Conservation (phyloP, 2,797 vertebrate genomes). For the Eulemur albifrons region DNA sequence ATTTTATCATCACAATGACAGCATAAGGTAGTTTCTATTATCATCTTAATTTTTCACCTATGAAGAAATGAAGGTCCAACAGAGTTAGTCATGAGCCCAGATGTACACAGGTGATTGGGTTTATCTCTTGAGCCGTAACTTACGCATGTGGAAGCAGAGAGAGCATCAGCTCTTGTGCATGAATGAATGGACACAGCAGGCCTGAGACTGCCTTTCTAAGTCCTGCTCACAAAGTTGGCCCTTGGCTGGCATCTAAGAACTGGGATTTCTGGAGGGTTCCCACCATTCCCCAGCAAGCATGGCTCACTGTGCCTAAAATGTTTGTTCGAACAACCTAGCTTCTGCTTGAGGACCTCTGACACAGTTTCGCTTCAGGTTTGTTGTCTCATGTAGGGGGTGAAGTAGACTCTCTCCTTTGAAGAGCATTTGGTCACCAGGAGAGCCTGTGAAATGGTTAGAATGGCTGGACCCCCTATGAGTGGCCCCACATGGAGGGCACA, state of each 20-base stretch:
- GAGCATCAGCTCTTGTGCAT: background rate
- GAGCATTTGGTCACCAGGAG: background rate
- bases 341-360: background rate
- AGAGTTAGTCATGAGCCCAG: background rate
- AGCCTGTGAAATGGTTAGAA: background rate
- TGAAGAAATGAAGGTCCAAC: background rate
- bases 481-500: fast-evolving
- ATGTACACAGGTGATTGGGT: background rate
- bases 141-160: background rate
- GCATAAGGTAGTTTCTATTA: background rate
- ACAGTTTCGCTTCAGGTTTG: background rate
- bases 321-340: background rate
- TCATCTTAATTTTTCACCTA: background rate
- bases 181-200: background rate
- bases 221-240: background rate
- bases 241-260: background rate
- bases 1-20: background rate
- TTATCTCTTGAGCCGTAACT: background rate
- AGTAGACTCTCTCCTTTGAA: background rate
- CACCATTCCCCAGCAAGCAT: background rate
- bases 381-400: background rate
- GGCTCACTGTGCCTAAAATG: background rate
- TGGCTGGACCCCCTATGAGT: background rate
- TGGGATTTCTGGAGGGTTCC: background rate
- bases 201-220: background rate